Conservation (phyloP, 2,113 vertebrate species). For the Sebastes schlegelii region DNA sequence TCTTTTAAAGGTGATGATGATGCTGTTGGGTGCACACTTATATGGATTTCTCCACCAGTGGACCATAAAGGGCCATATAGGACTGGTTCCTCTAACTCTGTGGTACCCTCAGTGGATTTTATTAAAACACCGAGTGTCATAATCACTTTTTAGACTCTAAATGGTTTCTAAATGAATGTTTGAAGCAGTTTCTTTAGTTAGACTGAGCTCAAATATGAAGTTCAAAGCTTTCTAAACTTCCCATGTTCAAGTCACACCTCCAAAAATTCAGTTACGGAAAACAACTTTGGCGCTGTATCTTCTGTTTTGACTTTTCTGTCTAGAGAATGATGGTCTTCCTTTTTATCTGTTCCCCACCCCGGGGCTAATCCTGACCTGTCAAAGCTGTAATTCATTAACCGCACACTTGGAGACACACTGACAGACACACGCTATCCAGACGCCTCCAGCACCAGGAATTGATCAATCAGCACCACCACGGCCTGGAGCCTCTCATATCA, state of each 20-base stretch:
- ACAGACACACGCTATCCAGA: constrained; percentile 26
- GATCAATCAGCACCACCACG: constrained; percentile 57
- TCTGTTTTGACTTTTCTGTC: constrained; percentile 23
- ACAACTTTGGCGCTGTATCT: background rate
- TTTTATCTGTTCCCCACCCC: constrained; percentile 60
- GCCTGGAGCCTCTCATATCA: constrained; percentile 53
- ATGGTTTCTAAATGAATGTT: background rate
- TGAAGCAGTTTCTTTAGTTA: background rate
- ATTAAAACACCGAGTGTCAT: background rate
- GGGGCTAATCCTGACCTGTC: constrained; percentile 64
- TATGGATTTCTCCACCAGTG: background rate
- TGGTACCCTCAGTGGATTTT: too few relatives aligned
- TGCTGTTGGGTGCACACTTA: background rate
- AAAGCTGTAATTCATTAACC: constrained; percentile 71
- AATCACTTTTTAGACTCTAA: background rate
- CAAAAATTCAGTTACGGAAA: background rate
- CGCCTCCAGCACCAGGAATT: constrained; percentile 38
- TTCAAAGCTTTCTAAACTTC: constrained; percentile 18
- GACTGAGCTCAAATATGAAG: background rate
- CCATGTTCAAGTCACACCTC: background rate
- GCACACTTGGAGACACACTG: constrained; percentile 22
- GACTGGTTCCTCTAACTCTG: too few relatives aligned
- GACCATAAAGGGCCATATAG: background rate
- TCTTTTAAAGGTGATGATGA: background rate
- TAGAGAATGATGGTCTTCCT: constrained; percentile 51